Conservation (phyloP, 1,140 invertebrate genomes). For the Sitobion miscanthi region DNA sequence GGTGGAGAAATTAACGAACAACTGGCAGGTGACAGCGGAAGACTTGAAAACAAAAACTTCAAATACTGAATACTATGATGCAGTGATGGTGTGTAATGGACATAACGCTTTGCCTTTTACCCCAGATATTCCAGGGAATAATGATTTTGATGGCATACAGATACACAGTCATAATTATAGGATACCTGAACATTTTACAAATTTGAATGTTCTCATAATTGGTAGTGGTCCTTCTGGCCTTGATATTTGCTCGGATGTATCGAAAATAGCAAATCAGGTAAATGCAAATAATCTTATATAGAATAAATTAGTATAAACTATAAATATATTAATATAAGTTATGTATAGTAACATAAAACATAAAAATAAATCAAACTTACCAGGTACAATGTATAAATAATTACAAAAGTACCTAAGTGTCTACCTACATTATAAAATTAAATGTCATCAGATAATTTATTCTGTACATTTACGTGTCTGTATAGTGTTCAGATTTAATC, state of each 20-base stretch:
- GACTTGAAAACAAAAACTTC: constrained; percentile 27
- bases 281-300: neutral
- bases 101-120: constrained; percentile 72
- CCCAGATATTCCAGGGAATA: constrained; percentile 67
- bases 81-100: constrained; percentile 45
- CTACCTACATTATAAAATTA: neutral
- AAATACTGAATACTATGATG: constrained; percentile 17
- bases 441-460: neutral
- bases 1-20: constrained; percentile 62
- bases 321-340: no score
- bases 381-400: neutral
- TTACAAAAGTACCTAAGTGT: neutral
- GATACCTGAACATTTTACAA: constrained; percentile 66
- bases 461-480: neutral
- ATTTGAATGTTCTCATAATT: constrained; percentile 70
- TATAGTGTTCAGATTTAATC: neutral
- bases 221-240: constrained; percentile 74
- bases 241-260: constrained; percentile 72
- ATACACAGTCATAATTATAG: constrained; percentile 77
- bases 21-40: constrained; percentile 62
- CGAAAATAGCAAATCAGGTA: constrained; percentile 64
- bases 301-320: neutral
- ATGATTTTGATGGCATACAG: constrained; percentile 69
- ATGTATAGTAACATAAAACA: neutral
- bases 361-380: neutral